Percentiles rank a stretch among this genome's conserved stretches.
Evolutionary conservation across 2,888 invertebrate genomes (phyloP).

Genomic region (Conops quadrifasciatus): DNA sequence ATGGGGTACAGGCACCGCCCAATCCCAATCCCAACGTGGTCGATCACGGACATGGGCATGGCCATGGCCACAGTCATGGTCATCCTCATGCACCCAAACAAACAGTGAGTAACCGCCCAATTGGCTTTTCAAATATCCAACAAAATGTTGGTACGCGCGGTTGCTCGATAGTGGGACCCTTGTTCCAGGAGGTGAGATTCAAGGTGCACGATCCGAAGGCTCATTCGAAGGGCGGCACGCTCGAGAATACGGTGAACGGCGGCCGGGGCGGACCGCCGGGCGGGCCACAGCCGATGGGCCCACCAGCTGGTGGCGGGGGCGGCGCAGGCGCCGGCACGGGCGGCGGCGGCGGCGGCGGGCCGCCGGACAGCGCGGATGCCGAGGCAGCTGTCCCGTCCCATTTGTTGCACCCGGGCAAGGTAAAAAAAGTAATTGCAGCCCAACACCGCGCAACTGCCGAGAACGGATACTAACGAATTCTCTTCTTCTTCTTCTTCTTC

Average conservation of each 20-base stretch:
- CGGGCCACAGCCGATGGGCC: constrained; percentile 67
- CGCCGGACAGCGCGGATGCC: constrained; percentile 66
- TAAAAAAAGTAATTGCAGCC: constrained; percentile 64
- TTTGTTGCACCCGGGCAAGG: constrained; percentile 86
- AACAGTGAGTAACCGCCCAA: constrained; percentile 67
- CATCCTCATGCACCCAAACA: constrained; percentile 67
- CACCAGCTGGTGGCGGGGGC: constrained; percentile 58
- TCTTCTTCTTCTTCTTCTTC: constrained; percentile 30
- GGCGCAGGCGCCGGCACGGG: constrained; percentile 60
- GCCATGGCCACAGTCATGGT: constrained; percentile 67
- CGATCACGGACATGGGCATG: constrained; percentile 65
- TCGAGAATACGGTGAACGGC: constrained; percentile 91
- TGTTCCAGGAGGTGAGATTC: constrained; percentile 92
- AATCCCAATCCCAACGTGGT: constrained; percentile 74
- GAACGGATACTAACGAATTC: constrained; percentile 39
- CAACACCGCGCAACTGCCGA: constrained; percentile 43
- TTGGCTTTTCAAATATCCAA: constrained; percentile 67
- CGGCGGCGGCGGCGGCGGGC: constrained; percentile 59
- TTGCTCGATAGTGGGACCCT: constrained; percentile 72
- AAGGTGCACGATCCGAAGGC: constrained; percentile 94
- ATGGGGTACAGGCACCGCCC: constrained; percentile 80
- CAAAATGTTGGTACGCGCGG: constrained; percentile 67
- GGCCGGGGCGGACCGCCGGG: constrained; percentile 73
- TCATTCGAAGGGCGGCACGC: constrained; percentile 90
- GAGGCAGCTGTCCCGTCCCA: constrained; percentile 71